Percentiles rank a stretch among this genome's conserved stretches.
Conservation (phyloP, 2,888 invertebrate genomes). For the Arrhopalites spinosus region DNA sequence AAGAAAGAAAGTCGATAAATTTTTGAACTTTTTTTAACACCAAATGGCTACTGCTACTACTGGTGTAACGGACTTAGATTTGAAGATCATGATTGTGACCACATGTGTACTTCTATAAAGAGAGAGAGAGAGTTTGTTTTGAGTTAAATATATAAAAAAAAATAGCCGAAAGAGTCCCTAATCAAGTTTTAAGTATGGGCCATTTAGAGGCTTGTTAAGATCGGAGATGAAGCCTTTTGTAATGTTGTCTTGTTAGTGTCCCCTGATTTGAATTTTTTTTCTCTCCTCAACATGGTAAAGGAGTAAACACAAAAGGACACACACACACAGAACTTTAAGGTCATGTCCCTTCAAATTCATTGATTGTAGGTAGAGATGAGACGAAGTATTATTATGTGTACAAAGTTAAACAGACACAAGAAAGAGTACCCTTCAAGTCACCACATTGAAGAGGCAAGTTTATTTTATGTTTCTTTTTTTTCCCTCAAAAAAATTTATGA, state of each 20-base stretch:
- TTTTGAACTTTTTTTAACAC: too few relatives aligned
- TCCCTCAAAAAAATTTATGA: background rate
- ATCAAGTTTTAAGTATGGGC: constrained; percentile 32
- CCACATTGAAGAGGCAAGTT: background rate
- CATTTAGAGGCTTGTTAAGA: constrained; percentile 18
- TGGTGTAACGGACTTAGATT: too few relatives aligned
- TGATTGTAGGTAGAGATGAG: too few relatives aligned
- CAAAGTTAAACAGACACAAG: too few relatives aligned
- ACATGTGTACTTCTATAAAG: too few relatives aligned
- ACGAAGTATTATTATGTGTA: too few relatives aligned
- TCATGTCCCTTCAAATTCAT: too few relatives aligned
- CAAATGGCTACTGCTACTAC: too few relatives aligned
- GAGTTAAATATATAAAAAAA: background rate
- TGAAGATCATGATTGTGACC: too few relatives aligned
- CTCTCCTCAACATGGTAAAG: background rate
- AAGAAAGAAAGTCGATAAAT: too few relatives aligned
- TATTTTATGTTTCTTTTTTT: background rate
- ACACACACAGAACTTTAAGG: too few relatives aligned
- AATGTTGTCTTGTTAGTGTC: background rate
- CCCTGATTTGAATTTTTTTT: background rate
- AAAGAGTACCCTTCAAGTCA: too few relatives aligned
- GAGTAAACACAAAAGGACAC: background rate
- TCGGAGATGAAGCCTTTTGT: background rate
- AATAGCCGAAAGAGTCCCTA: background rate
- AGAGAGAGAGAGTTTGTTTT: background rate